Base-by-base conservation (phyloP, 2,797 vertebrate genomes). In the Semotilus atromaculatus region DNA sequence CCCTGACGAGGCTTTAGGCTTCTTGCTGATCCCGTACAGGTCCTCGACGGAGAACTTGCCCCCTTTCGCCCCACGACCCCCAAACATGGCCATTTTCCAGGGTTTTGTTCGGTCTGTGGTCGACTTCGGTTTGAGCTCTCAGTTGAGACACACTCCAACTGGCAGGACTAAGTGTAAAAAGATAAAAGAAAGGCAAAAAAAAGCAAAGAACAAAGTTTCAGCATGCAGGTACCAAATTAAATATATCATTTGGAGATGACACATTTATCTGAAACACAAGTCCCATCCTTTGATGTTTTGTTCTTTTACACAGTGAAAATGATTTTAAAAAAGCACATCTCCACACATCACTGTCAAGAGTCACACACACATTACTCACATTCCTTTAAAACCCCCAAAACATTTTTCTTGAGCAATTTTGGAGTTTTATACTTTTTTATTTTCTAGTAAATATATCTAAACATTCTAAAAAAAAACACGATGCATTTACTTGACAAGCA, bases 31-130 rank as follows among this genome's bases (percentile, higher is more conserved):
- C 88, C 96, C 95, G 38, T 96, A 96, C 21, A 96, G 91, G 66
- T 96, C 96, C 74, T 97, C 96, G 84, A 96, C 94, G 0, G 94
- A 96, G 89, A 95, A 95, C 88, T 96, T 96, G 1, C 94, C 95
- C 21, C 94, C 95, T 67, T 95, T 95, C 0, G 92, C 94, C 51
- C 94, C 92, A 1, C 90, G 94, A 80, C 94, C 94, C 3, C 93
- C 94, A 71, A 96, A 96, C 95, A 96, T 96, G 21, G 29, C 38
- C 29, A 64, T 60, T 26, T 31, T 71, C 5, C 31, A 19, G 9
- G 34, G 36, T 81, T 60, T 21, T 11, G 29, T 36, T n/a, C 5
- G 18, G 58, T 53, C 26, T 3, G 23, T 23, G 55, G 75, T 58
- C 7, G 82, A 58, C 36, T 67, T 34, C 26, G 2, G 34, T 34